phyloP scores from a whole-genome alignment of 2,113 vertebrate genomes.

The Microtus richardsoni region DNA sequence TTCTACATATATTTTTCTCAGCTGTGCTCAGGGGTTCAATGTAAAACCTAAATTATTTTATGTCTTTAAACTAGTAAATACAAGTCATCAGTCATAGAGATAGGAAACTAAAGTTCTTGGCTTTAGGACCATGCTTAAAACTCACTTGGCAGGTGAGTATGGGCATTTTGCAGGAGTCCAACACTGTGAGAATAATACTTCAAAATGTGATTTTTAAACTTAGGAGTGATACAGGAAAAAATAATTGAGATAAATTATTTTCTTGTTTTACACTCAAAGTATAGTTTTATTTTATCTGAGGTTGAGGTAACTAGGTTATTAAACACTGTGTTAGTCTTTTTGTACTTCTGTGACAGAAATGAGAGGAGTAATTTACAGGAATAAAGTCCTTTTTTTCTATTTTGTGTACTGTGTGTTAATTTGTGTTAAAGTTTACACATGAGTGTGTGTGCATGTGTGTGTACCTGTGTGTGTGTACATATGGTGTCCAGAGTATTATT shows the following conservation, averaged over 20 bases:
- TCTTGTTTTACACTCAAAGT: background rate
- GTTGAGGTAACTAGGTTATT: background rate
- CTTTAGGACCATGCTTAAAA: background rate
- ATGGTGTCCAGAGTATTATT: background rate
- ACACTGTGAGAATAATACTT: background rate
- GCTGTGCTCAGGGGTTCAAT: background rate
- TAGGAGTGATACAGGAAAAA: background rate
- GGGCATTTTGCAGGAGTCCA: background rate
- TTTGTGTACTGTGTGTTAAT: background rate
- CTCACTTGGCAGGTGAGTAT: background rate
- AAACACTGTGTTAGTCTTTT: background rate
- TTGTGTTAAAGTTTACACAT: background rate
- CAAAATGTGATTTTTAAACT: background rate
- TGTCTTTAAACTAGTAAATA: background rate
- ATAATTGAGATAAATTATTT: background rate
- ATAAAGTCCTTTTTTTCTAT: background rate
- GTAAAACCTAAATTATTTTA: background rate
- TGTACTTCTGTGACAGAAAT: background rate
- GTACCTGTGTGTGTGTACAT: background rate
- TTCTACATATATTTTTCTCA: background rate
- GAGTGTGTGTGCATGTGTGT: background rate
- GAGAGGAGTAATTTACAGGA: background rate
- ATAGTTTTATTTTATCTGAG: background rate
- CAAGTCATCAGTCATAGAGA: background rate
- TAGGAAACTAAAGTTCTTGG: no score